Base-by-base conservation (phyloP, 2,888 invertebrate genomes). In the Cybosia mesomella region DNA sequence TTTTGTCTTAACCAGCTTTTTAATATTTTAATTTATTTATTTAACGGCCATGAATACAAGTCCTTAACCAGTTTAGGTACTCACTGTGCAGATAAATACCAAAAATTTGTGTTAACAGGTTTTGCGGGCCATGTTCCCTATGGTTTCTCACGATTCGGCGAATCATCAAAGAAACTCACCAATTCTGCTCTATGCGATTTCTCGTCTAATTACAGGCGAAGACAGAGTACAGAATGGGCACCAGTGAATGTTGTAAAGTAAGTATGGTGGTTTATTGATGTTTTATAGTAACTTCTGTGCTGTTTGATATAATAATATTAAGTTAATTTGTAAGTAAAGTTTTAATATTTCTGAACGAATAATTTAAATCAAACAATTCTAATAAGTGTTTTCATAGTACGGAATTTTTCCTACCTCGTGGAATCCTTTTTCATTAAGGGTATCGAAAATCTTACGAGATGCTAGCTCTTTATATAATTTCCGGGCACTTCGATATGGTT, bases 131-230 rank as follows among this genome's bases (percentile, higher is more conserved):
- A 97, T 83, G 95, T 97, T 54, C 97, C 97, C 0, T 96, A 96
- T 75, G 96, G 96, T 57, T 96, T 96, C 84, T 95, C 95, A 74
- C 94, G 96, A 28, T 96, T 96, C 83, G 97, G 97, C 8, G 96
- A 96, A 78, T 92, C 96, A 2, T 96, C 96, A 72, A 96, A 96
- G 84, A 96, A 96, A 64, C 93, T 96, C 77, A 97, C 97, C 7
- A 97, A 96, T 77, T 96, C 97, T 65, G 97, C 97, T 0, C 94
- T 97, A 36, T 96, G 96, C 82, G 97, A 97, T 83, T 97, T 97
- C 87, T 96, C 97, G 0, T 96, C 97, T 24, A 97, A 97, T 88
- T 97, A 97, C 89, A 96, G 97, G 73, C 95, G 96, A 83, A 95
- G 97, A 68, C 95, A 96, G 82, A 97, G 97, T 82, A 96, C 96